Base-by-base conservation (phyloP, 1,140 invertebrate genomes). In the Brachionus koreanus region DNA sequence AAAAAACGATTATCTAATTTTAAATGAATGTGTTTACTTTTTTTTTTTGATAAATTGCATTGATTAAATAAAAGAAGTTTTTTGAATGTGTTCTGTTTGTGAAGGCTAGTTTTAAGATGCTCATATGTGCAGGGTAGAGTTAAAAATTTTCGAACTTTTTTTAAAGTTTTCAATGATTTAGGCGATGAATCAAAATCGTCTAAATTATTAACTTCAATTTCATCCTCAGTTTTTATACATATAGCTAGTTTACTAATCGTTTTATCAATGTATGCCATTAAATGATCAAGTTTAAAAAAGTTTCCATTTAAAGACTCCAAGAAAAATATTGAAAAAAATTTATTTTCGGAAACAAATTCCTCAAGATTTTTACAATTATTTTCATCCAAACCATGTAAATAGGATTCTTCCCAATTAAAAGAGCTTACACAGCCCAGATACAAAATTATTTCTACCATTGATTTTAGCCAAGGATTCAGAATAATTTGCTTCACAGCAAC, bases 271-370 rank as follows among this genome's bases (percentile, higher is more conserved):
- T 35, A 79, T 13, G 76, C 19, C 23, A 39, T 29, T 65, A 79
- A 79, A 65, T 79, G 76, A 19, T 79, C 35, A 37, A 79, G 19
- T 35, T 79, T 79, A 35, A 16, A 79, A 43, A 79, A 61, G 42
- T 79, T 79, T 37, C 76, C 76, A 65, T 65, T 79, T 29, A 77
- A 37, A 16, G 43, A n/a, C 16, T 77, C 19, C 19, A 57, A 16
- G 37, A 77, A 77, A 77, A 77, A 77, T 7, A 1, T 61, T 19
- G 42, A 25, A 77, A 77, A 77, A 57, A 77, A 61, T 16, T 16
- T 35, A 19, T 69, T 69, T n/a, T 69, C 65, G n/a, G 35, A 69
- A 0, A 35, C n/a, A 39, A n/a, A 39, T 4, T 19, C n/a, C 5
- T 69, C 37, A 37, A 69, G 16, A 35, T 37, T 42, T 37, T 37